phyloP scores from a whole-genome alignment of 1,140 invertebrate genomes.

The Hydropsyche tenuis region DNA sequence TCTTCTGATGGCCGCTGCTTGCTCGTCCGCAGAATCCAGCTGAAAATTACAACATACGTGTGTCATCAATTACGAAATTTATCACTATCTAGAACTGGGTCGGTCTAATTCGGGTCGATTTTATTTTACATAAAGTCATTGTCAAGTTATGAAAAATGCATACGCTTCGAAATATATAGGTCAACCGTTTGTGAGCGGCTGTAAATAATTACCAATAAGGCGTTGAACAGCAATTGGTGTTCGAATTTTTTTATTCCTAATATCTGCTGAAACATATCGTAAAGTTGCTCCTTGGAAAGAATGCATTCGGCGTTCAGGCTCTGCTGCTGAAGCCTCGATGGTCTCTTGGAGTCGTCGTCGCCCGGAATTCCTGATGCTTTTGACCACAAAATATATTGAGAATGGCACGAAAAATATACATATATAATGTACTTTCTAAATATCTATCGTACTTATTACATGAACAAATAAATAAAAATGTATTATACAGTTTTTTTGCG shows the following conservation, averaged over 20 bases:
- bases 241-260: conserved; percentile 99
- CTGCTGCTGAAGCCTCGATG: conserved; percentile 84
- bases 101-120: too few species aligned
- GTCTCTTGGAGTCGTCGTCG: conserved; percentile 87
- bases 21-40: conserved; percentile 99
- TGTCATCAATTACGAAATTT: background rate
- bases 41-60: conserved; percentile 54
- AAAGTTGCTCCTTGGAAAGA: conserved; percentile 95
- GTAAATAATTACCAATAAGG: conserved; percentile 79
- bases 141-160: background rate
- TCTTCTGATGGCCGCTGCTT: conserved; percentile 97
- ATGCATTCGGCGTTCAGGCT: conserved; percentile 90
- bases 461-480: background rate
- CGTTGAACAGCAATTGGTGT: conserved; percentile 98
- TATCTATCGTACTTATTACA: background rate
- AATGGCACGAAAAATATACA: background rate
- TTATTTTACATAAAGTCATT: background rate
- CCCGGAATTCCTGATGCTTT: conserved; percentile 62
- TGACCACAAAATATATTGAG: background rate
- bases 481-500: background rate
- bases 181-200: too few species aligned
- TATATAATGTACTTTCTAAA: background rate
- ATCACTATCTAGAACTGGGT: background rate
- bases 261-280: conserved; percentile 99
- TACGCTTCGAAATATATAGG: too few species aligned